phyloP scores from a whole-genome alignment of 2,888 invertebrate genomes.

The Lepidocyrtinus sp. region DNA sequence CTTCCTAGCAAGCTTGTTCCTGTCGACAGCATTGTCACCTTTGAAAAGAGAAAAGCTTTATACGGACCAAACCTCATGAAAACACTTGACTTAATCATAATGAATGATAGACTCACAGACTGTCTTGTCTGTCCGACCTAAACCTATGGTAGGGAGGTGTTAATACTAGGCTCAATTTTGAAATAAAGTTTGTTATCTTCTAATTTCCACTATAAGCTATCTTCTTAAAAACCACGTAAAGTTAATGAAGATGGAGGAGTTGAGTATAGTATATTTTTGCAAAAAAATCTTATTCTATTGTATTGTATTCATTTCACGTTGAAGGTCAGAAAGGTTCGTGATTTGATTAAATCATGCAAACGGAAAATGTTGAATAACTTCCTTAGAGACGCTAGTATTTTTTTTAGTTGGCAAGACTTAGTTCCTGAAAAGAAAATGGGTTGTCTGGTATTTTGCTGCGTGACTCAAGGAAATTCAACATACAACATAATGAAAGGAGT shows the following conservation, averaged over 20 bases:
- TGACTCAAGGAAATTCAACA: background rate
- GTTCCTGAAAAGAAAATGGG: background rate
- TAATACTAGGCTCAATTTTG: conserved; percentile 3
- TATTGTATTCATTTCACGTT: no score
- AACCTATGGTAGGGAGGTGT: background rate
- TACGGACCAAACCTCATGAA: no score
- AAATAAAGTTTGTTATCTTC: no score
- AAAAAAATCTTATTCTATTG: no score
- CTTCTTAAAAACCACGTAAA: background rate
- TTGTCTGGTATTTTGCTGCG: background rate
- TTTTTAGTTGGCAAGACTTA: background rate
- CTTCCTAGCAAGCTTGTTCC: conserved; percentile 27
- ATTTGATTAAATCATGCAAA: background rate
- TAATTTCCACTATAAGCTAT: background rate
- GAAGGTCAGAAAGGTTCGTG: conserved; percentile 12
- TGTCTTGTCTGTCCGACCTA: background rate
- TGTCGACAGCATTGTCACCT: conserved; percentile 21
- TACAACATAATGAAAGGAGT: background rate
- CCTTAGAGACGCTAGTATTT: conserved; percentile 6
- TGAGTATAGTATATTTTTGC: background rate
- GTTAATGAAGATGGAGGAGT: background rate
- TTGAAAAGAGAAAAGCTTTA: no score
- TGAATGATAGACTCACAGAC: no score
- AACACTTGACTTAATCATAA: no score
- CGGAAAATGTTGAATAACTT: background rate